phyloP scores from a whole-genome alignment of 2,888 invertebrate species.

The Alviniconcha strummeri region DNA sequence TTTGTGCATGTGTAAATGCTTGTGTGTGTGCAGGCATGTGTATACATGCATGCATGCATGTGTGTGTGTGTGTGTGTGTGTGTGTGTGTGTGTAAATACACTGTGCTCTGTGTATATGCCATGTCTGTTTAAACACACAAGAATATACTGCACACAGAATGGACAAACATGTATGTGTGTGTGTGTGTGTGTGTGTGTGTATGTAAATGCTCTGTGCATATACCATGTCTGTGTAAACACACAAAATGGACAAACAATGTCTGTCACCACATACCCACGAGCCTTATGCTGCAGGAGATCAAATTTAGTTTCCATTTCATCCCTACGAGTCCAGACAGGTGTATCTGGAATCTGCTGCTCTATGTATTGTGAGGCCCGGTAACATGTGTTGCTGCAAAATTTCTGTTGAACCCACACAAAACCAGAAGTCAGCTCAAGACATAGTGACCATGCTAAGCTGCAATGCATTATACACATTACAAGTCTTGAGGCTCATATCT shows the following conservation, averaged over 20 bases:
- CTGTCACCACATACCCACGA: neutral
- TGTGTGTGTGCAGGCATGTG: neutral
- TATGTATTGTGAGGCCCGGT: conserved; percentile 85
- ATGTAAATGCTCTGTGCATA: neutral
- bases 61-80: neutral
- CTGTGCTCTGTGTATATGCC: neutral
- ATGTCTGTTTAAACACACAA: neutral
- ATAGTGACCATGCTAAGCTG: no score
- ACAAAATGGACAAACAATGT: neutral
- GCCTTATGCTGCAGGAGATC: conserved; percentile 33
- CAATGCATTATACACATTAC: no score
- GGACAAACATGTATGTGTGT: neutral
- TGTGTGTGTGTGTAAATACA: neutral
- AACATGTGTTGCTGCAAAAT: conserved; percentile 89
- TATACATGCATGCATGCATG: neutral
- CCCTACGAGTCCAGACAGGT: conserved; percentile 87
- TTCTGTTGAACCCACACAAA: conserved; percentile 75
- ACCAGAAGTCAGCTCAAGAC: no score
- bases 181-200: no score
- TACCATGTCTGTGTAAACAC: no score
- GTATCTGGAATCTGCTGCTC: conserved; percentile 87
- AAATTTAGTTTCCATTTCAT: conserved; percentile 74
- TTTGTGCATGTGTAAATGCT: no score
- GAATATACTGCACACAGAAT: neutral
- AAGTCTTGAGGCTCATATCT: no score